Evolutionary conservation across 2,113 vertebrate genomes (phyloP).

Genomic region (Columba livia): DNA sequence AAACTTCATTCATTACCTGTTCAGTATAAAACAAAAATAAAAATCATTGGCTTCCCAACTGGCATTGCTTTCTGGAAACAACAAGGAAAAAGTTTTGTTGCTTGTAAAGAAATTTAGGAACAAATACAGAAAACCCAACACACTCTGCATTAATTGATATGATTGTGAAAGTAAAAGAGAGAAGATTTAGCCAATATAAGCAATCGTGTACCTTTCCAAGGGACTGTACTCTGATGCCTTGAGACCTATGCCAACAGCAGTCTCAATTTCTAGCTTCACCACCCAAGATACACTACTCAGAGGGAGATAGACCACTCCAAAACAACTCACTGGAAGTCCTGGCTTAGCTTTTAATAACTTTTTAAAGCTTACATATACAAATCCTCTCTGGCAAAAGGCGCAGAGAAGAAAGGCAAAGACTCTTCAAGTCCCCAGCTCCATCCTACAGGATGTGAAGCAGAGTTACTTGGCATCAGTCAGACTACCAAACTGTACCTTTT

Average conservation of each 20-base stretch:
- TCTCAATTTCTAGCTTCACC: background rate
- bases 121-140: background rate
- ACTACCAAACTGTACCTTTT: background rate
- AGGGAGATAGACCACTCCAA: background rate
- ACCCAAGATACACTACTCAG: background rate
- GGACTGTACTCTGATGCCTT: background rate
- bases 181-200: background rate
- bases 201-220: background rate
- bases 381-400: background rate
- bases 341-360: background rate
- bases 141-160: background rate
- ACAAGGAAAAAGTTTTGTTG: background rate
- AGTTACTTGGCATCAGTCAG: background rate
- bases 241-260: background rate
- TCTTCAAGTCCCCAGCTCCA: background rate
- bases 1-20: background rate
- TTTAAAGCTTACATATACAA: background rate
- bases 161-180: background rate
- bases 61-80: background rate
- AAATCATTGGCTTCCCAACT: background rate
- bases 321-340: background rate
- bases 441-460: background rate
- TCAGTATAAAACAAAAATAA: background rate
- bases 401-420: background rate
- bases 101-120: background rate